Conservation (phyloP, 1,140 invertebrate species). For the Eurosta solidaginis region DNA sequence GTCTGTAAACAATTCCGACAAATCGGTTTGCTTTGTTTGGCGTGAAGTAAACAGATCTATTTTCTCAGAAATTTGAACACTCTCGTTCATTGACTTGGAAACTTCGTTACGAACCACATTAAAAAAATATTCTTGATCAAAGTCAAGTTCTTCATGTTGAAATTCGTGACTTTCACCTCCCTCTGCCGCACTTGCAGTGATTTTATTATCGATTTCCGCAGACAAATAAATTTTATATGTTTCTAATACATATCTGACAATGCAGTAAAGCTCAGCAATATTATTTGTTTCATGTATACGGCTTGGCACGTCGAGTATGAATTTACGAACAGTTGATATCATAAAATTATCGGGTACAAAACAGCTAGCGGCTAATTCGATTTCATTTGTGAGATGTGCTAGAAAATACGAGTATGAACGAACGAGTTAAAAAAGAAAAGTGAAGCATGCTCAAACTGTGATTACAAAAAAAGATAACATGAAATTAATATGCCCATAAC, state of each 20-base stretch:
- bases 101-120: not conserved
- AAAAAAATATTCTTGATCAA: conserved; percentile 3
- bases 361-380: not conserved
- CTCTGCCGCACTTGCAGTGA: not conserved
- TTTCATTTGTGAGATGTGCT: not conserved
- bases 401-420: not conserved
- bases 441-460: too few species aligned
- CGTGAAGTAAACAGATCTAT: too few species aligned
- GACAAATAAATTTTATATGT: not conserved
- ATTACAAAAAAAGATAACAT: too few species aligned
- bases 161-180: not conserved
- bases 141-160: not conserved
- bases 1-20: not conserved
- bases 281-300: not conserved
- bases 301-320: not conserved
- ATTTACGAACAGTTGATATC: conserved; percentile 14
- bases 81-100: not conserved
- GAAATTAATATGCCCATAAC: too few species aligned
- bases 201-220: not conserved
- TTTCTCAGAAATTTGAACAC: not conserved
- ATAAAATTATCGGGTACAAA: conserved; percentile 18
- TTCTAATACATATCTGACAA: not conserved
- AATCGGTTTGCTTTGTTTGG: not conserved
- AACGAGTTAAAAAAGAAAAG: conserved; percentile 3
- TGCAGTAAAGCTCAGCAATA: conserved; percentile 11